Percentiles rank a stretch among this genome's conserved stretches.
Conservation (phyloP, 2,113 vertebrate species). For the Semnornis frantzii region DNA sequence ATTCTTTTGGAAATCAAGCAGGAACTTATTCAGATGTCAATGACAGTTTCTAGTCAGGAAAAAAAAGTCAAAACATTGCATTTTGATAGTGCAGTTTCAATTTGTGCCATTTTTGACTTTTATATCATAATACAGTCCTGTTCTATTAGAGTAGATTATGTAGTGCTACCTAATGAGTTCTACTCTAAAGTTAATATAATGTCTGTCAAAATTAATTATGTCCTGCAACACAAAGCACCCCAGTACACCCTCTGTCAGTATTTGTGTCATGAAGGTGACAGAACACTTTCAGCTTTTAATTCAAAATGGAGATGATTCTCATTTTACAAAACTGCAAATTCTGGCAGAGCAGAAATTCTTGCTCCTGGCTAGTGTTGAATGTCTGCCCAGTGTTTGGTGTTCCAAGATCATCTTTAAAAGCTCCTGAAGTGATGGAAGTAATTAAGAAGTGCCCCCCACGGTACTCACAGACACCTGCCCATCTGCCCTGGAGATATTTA, state of each 20-base stretch:
- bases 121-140: constrained; percentile 19
- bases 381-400: background rate
- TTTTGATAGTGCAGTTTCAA: background rate
- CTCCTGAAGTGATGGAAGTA: background rate
- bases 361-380: background rate
- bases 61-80: constrained; percentile 22
- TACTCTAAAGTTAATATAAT: background rate
- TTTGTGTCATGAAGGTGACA: constrained; percentile 4
- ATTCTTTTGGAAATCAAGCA: constrained; percentile 24
- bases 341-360: background rate
- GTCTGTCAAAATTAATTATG: constrained; percentile 36
- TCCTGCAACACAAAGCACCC: constrained; percentile 30
- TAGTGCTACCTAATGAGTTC: background rate
- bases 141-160: background rate
- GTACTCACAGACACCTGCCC: background rate
- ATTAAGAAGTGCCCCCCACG: background rate
- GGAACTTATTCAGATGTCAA: background rate
- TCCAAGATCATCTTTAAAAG: background rate
- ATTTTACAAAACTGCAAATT: background rate
- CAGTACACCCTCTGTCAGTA: background rate
- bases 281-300: background rate
- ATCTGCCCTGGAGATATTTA: background rate
- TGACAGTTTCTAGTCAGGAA: background rate
- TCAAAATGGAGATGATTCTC: background rate
- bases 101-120: constrained; percentile 51